Base-by-base conservation (phyloP, 2,113 vertebrate genomes). In the Leuciscus idus region DNA sequence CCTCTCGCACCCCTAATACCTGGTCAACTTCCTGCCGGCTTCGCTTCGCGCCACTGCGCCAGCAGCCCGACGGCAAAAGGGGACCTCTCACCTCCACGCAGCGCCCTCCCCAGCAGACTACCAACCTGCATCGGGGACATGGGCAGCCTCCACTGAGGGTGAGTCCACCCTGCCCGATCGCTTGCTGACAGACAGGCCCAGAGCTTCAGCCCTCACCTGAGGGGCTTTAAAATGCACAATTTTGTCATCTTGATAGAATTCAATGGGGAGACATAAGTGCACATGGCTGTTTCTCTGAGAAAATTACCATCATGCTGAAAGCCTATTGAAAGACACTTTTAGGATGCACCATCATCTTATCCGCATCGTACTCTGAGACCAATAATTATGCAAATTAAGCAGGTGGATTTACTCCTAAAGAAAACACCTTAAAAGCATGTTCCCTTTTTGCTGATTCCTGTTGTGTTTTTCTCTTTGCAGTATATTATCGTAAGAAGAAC, bases 401-500 rank as follows among this genome's bases (percentile, higher is more conserved):
- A 46, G 59, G 13, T 68, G 39, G 19, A 68, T 43, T 61, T 17
- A 81, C 43, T n/a, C 17, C 15, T 77, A 21, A 55, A 52, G 46
- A 52, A 4, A 77, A 17, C 48, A 36, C 59, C 55, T 26, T 30
- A 55, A 48, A 82, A 77, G 19, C 50, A 19, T 55, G 17, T 55
- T 30, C 26, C 21, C 28, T 81, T 84, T 43, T 26, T 50, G 43
- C 55, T 61, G 7, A 64, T 3, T 70, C 59, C 12, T 26, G 2
- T 17, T 74, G n/a, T 81, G 30, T 80, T 21, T 89, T 33, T 81
- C 30, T 23, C 57, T n/a, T 43, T 86, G 62, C 90, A 97, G 97
- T 97, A 92, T 97, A 96, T 91, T 96, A 96, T 90, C 95, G 95
- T 68, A 97, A 95, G 93, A 96, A 97, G 90, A 95, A 96, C 87